Conservation (phyloP, 2,797 vertebrate genomes). For the Tympanoctomys barrerae region DNA sequence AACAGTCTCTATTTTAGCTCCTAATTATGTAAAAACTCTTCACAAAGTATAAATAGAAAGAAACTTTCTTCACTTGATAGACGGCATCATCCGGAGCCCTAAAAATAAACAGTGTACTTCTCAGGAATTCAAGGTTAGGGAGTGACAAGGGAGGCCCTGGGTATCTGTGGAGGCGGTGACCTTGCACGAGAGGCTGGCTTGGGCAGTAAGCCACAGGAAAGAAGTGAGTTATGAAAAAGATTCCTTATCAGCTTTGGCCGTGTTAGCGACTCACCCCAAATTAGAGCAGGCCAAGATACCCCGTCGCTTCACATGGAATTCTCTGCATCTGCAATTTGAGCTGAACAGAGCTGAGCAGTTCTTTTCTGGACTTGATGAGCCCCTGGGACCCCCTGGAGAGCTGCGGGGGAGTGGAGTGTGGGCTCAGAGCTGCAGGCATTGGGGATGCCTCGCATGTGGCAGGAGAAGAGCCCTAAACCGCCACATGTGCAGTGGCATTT, state of each 20-base stretch:
- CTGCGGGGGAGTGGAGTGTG: not conserved
- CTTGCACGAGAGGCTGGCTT: not conserved
- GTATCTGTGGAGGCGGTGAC: fast-evolving
- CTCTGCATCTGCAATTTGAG: not conserved
- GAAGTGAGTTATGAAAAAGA: not conserved
- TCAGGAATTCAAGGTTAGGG: not conserved
- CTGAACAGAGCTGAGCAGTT: not conserved
- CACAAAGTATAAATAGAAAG: conserved; percentile 15
- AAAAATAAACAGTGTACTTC: not conserved
- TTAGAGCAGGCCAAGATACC: not conserved
- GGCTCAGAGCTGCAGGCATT: not conserved
- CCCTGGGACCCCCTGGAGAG: too few relatives aligned
- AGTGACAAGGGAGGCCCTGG: not conserved
- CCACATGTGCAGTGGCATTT: fast-evolving
- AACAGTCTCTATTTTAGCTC: conserved; percentile 17
- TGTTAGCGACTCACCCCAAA: not conserved
- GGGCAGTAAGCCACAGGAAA: not conserved
- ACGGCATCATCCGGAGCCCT: not conserved
- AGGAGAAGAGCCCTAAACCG: not conserved
- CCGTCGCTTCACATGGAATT: fast-evolving
- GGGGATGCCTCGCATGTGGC: not conserved
- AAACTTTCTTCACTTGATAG: conserved; percentile 8
- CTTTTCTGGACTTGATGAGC: not conserved
- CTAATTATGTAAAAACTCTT: conserved; percentile 16
- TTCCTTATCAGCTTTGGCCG: not conserved